Conservation (phyloP, 2,888 invertebrate genomes). For the Eupithecia vulgata region DNA sequence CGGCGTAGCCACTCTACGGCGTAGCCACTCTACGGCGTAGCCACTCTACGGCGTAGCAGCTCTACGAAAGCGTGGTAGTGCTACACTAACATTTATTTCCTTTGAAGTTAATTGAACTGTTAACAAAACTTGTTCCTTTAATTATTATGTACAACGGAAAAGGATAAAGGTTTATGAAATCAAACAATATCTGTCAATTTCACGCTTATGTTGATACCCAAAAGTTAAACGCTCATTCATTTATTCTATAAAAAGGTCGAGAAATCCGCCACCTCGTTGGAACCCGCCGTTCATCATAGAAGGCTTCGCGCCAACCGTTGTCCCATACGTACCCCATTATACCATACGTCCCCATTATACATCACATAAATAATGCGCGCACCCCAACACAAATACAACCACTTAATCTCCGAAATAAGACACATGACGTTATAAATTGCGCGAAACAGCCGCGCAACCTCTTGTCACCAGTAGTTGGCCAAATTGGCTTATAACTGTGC, state of each 20-base stretch:
- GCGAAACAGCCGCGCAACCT: slow-evolving; percentile 53
- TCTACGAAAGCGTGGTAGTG: background rate
- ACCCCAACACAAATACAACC: slow-evolving; percentile 49
- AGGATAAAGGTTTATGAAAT: background rate
- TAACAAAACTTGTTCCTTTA: background rate
- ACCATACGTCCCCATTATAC: slow-evolving; percentile 39
- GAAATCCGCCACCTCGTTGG: background rate
- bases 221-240: background rate
- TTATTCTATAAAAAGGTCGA: background rate
- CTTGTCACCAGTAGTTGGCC: slow-evolving; percentile 58
- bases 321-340: slow-evolving; percentile 29
- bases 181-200: background rate
- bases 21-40: background rate
- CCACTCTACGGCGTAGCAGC: background rate
- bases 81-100: background rate
- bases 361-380: slow-evolving; percentile 50
- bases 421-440: slow-evolving; percentile 55
- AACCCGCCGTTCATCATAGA: slow-evolving; percentile 1
- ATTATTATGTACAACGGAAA: too few relatives aligned
- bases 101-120: background rate
- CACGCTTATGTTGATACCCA: background rate
- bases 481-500: slow-evolving; percentile 58
- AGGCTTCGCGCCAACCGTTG: slow-evolving; percentile 19
- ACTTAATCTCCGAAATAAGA: slow-evolving; percentile 62
- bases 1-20: background rate